phyloP scores from a whole-genome alignment of 1,140 invertebrate species.

The Panulirus ornatus region DNA sequence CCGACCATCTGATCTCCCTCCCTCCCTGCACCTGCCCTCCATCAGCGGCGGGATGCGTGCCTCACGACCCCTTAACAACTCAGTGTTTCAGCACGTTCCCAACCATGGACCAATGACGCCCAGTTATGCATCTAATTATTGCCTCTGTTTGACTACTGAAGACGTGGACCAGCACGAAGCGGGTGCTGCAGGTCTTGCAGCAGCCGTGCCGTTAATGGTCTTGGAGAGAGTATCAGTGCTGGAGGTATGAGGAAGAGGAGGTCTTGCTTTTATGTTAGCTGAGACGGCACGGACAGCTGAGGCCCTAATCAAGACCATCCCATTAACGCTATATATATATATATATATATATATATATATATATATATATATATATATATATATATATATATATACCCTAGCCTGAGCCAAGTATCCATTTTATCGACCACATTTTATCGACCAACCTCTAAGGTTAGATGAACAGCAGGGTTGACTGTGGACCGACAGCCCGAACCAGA shows the following conservation, averaged over 20 bases:
- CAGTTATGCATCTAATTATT: constrained; percentile 51
- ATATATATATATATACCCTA: no score
- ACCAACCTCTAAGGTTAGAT: no score
- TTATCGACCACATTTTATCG: no score
- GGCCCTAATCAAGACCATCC: no score
- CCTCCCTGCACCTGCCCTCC: not conserved
- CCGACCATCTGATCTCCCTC: not conserved
- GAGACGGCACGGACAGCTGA: no score
- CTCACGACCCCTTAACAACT: constrained; percentile 17
- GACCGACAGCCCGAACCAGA: no score
- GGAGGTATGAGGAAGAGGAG: no score
- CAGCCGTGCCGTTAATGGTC: not conserved
- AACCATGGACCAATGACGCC: constrained; percentile 3
- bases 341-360: not conserved
- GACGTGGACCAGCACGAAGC: not conserved
- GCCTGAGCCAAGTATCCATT: no score
- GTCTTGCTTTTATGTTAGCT: no score
- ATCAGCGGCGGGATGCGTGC: not conserved
- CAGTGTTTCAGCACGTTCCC: constrained; percentile 20
- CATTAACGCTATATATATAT: no score
- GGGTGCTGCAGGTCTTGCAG: not conserved
- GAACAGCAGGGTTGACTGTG: no score
- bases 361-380: constrained; percentile 16
- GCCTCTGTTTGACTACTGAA: constrained; percentile 16
- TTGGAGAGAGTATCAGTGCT: not conserved